Base-by-base conservation (phyloP, 2,888 invertebrate species). In the Poecilus cupreus region DNA sequence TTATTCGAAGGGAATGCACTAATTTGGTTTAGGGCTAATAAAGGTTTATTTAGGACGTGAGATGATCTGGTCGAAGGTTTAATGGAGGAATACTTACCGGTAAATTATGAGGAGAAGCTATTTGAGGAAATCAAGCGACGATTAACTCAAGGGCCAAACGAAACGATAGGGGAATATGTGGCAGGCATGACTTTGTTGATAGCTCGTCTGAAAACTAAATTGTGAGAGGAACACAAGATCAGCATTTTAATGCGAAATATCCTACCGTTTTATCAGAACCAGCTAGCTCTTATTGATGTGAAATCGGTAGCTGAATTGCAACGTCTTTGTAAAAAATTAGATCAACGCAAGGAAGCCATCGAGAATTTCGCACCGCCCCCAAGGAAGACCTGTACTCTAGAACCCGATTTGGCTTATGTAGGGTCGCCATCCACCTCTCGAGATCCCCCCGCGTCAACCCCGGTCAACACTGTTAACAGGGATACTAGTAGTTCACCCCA, bases 201-300 rank as follows among this genome's bases (percentile, higher is more conserved):
- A 16, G 11, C 32, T 24, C 11, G 60, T 8, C 13, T 22, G 2
- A 54, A 22, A 22, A 3, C 3, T 6, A 54, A 54, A 54, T 3
- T 54, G 72, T 24, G 37, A 16, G 82, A 82, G 37, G 46, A 24
- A 32, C 32, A 54, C 5, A 82, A 82, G 64, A 26, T 54, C 13
- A 3, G 57, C 13, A 16, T 54, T 8, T 20, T 54, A 22, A 10
- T 54, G 18, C 8, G 22, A 54, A 54, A 54, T 18, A 18, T 54
- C 18, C 10, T 22, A 22, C 57, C 57, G 18, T 54, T 54, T 22
- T 20, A 20, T 10, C 57, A 54, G 13, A 54, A 54, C 18, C 57
- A 54, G 13, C 18, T 54, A 54, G 57, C 20, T 20, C 13, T 18
- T 10, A 10, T 20, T 2, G 57, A 54, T 8, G 22, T 54, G 2